Conservation (phyloP, 2,113 vertebrate genomes). For the Xenus cinereus region DNA sequence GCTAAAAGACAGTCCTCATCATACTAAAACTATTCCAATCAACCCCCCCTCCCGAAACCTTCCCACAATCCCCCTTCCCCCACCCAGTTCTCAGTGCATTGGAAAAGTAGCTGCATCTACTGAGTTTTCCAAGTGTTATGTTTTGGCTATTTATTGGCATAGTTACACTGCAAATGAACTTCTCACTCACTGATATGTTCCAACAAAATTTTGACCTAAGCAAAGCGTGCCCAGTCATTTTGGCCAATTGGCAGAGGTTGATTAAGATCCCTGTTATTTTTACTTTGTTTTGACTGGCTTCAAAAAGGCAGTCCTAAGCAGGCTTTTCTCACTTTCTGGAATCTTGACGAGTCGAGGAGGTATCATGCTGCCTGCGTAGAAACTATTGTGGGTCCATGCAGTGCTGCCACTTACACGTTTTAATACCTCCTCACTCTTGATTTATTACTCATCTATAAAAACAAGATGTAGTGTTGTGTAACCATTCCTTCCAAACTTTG, state of each 20-base stretch:
- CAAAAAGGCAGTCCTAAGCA: conserved; percentile 15
- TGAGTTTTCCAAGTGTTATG: conserved; percentile 26
- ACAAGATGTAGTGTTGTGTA: not conserved
- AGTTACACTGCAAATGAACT: conserved; percentile 5
- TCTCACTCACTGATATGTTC: not conserved
- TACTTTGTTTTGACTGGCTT: conserved; percentile 60
- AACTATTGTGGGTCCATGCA: not conserved
- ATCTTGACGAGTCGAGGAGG: not conserved
- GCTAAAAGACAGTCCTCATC: conserved; percentile 23
- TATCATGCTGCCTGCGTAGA: not conserved
- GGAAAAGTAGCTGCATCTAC: not conserved
- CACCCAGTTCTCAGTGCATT: not conserved
- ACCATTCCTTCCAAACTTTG: not conserved
- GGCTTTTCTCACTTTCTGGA: conserved; percentile 15
- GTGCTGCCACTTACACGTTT: not conserved
- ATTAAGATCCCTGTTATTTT: conserved; percentile 38
- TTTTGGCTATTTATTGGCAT: conserved; percentile 40
- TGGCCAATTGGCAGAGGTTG: not conserved
- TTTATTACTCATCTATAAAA: not conserved
- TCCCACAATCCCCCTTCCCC: not conserved
- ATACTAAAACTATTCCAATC: conserved; percentile 26
- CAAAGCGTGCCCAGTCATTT: not conserved
- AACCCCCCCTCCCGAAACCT: not conserved
- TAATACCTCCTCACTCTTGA: not conserved
- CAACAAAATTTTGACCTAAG: conserved; percentile 32